Evolutionary conservation across 2,888 invertebrate genomes (phyloP).

Genomic region (Agrotis puta): DNA sequence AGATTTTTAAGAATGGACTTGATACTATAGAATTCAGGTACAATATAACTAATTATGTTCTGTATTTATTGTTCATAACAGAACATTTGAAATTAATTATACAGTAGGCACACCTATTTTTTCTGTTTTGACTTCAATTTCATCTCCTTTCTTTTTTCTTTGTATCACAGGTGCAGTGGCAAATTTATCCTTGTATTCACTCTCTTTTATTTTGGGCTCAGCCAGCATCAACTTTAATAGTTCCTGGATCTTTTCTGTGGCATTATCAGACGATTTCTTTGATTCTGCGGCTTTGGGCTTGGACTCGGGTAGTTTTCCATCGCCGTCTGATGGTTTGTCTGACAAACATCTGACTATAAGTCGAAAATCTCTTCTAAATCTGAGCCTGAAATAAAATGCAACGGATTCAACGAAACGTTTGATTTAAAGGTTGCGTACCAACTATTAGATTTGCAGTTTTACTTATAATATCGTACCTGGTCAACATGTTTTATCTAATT

Average conservation of each 20-base stretch:
- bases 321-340: constrained; percentile 78
- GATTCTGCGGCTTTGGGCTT: constrained; percentile 62
- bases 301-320: constrained; percentile 73
- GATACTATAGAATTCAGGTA: too few relatives aligned
- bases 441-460: background rate
- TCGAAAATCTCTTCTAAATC: constrained; percentile 74
- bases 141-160: constrained; percentile 74
- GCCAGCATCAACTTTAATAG: constrained; percentile 85
- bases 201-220: constrained; percentile 81
- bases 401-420: background rate
- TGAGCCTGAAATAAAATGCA: constrained; percentile 67
- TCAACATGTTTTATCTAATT: constrained; percentile 63
- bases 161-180: constrained; percentile 79
- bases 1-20: too few relatives aligned
- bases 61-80: too few relatives aligned
- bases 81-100: background rate
- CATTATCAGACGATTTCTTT: constrained; percentile 69
- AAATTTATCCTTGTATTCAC: constrained; percentile 82
- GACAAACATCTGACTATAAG: constrained; percentile 75
- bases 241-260: constrained; percentile 84
- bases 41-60: too few relatives aligned
- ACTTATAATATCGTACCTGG: constrained; percentile 64
- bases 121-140: constrained; percentile 80
- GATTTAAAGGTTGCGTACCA: background rate
- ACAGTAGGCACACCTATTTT: constrained; percentile 78